Base-by-base conservation (phyloP, 2,888 invertebrate genomes). In the Aricia artaxerxes region DNA sequence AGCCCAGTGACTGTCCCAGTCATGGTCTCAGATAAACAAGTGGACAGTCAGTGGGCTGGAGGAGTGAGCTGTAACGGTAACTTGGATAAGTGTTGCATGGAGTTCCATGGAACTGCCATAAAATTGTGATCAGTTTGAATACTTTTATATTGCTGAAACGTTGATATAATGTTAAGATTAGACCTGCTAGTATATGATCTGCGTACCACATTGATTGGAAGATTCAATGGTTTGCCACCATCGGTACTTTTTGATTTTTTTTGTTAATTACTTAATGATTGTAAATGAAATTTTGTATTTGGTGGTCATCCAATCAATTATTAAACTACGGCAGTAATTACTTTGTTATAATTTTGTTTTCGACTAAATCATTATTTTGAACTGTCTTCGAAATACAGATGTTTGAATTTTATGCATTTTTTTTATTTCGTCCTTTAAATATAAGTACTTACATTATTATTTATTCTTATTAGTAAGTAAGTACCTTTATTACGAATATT, bases 51-150 rank as follows among this genome's bases (percentile, higher is more conserved):
- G 75, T 75, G 79, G 49, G 79, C 60, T 72, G 11, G 44, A 79
- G 40, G 24, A 7, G n/a, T 79, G 75, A 76, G 61, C 73, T 7
- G 40, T 38, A 53, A 79, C 77, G 86, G 87, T 89, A 89, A 88
- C 89, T 91, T 89, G 92, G 90, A 83, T 89, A 88, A 91, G 91
- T 90, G 92, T 92, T 91, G 92, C 92, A 90, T 92, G 93, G 92
- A 85, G 92, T 92, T 92, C 92, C 90, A 90, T 90, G 91, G 93
- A 89, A 85, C 93, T 92, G 94, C 94, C 93, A 94, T 93, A 93
- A 91, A 88, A 89, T 89, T 94, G 93, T 94, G 94, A 94, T 94
- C 92, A 89, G 92, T 93, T 94, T 94, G 91, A 94, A 92, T 94
- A 94, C 93, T 94, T 94, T 94, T 94, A 93, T 93, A 93, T 91